Percentiles rank a stretch among this genome's conserved stretches.
Conservation (phyloP, 1,140 invertebrate genomes). For the Heliconius congener region DNA sequence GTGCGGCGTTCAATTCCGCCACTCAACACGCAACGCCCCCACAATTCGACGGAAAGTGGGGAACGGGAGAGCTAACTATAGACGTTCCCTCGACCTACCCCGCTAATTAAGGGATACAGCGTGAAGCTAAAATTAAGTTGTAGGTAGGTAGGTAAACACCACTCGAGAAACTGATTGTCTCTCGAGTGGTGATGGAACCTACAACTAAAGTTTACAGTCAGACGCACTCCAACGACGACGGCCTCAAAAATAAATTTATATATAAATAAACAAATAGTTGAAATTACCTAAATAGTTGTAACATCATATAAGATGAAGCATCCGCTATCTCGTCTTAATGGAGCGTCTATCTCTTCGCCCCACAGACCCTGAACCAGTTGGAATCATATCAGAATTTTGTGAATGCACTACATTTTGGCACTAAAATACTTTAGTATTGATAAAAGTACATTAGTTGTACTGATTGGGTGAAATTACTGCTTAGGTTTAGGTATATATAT, state of each 20-base stretch:
- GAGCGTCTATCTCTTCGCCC: conserved; percentile 2
- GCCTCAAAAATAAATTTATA: no score
- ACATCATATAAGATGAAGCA: not conserved
- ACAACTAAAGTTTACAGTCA: no score
- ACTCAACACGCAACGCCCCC: not conserved
- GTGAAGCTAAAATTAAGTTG: not conserved
- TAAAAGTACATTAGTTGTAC: not conserved
- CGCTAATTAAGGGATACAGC: not conserved
- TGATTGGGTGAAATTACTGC: not conserved
- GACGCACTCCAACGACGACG: no score
- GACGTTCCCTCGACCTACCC: not conserved
- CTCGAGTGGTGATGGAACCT: no score
- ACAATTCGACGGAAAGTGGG: not conserved
- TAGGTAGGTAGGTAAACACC: no score
- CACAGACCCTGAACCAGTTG: conserved; percentile 6
- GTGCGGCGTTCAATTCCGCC: not conserved
- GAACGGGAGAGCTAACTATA: not conserved
- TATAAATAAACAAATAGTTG: no score
- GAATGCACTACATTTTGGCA: conserved; percentile 1
- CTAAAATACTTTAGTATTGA: not conserved
- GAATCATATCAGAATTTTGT: conserved; percentile 12
- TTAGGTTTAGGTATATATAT: not conserved
- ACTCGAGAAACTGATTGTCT: no score
- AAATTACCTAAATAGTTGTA: not conserved
- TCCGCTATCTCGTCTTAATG: conserved; percentile 9